Conservation (phyloP, 2,888 invertebrate species). For the Rhopalosiphum nymphaeae region DNA sequence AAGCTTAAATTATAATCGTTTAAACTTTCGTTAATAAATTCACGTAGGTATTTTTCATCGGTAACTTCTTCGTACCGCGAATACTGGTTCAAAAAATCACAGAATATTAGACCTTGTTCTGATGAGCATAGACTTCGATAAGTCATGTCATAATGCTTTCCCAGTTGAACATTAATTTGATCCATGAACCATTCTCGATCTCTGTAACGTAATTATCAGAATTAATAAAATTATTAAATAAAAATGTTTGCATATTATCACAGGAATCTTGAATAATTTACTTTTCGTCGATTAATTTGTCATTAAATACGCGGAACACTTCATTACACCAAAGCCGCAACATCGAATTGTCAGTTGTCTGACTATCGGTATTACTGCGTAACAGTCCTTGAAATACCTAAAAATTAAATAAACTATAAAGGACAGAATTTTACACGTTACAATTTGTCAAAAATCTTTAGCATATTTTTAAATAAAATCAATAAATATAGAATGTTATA, state of each 20-base stretch:
- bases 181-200: slow-evolving; percentile 84
- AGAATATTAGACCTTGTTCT: slow-evolving; percentile 67
- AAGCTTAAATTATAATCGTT: slow-evolving; percentile 85
- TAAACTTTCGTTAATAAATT: slow-evolving; percentile 70
- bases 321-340: slow-evolving; percentile 90
- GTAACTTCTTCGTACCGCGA: slow-evolving; percentile 85
- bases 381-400: slow-evolving; percentile 82
- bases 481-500: background rate
- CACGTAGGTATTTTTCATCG: slow-evolving; percentile 75
- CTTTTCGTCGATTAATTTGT: slow-evolving; percentile 83
- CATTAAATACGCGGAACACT: slow-evolving; percentile 85
- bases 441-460: background rate
- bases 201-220: slow-evolving; percentile 70
- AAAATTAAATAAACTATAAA: background rate
- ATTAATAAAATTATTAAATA: slow-evolving; percentile 74
- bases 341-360: slow-evolving; percentile 79
- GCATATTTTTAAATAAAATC: background rate
- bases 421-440: background rate
- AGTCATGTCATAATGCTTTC: slow-evolving; percentile 75
- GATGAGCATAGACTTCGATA: slow-evolving; percentile 72
- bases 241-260: slow-evolving; percentile 71
- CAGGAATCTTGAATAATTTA: slow-evolving; percentile 75
- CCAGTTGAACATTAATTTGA: slow-evolving; percentile 81
- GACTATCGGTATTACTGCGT: slow-evolving; percentile 82
- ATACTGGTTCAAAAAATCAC: slow-evolving; percentile 81